These are phyloP conservation scores for Gadus chalcogrammus DNA, from an alignment of 2,113 vertebrate genomes.

Conservation along the genomic window DNA sequence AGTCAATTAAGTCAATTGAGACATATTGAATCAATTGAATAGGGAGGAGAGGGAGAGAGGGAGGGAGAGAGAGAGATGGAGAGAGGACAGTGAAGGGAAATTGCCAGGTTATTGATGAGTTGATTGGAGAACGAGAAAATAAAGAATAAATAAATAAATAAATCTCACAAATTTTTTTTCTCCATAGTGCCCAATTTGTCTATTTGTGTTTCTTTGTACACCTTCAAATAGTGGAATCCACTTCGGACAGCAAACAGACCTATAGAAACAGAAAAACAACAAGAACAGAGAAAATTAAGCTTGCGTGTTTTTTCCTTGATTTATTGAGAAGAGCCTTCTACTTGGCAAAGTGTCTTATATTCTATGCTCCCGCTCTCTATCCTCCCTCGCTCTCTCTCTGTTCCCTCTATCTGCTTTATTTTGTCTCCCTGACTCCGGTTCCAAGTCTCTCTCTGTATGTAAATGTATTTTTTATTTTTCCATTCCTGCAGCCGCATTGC, in stretches of 20 bases:
- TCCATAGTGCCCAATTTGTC: neutral
- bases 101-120: too few species aligned
- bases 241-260: slow-evolving; percentile 46
- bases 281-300: slow-evolving; percentile 36
- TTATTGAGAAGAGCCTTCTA: slow-evolving; percentile 45
- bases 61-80: too few species aligned
- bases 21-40: too few species aligned
- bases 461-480: slow-evolving; percentile 21
- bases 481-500: too few species aligned
- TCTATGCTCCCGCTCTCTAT: slow-evolving; percentile 36
- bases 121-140: too few species aligned
- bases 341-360: slow-evolving; percentile 67
- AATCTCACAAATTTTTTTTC: slow-evolving; percentile 18
- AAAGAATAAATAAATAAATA: neutral
- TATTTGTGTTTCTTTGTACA: slow-evolving; percentile 22
- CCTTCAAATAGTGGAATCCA: slow-evolving; percentile 39
- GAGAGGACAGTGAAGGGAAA: too few species aligned
- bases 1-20: too few species aligned
- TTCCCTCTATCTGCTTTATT: slow-evolving; percentile 16
- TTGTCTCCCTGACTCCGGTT: slow-evolving; percentile 15
- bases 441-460: neutral
- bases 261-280: slow-evolving; percentile 38
- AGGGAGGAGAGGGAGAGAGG: too few species aligned
- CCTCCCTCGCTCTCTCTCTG: neutral
- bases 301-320: slow-evolving; percentile 53